Base-by-base conservation (phyloP, 1,140 invertebrate species). In the Nasonia longicornis region DNA sequence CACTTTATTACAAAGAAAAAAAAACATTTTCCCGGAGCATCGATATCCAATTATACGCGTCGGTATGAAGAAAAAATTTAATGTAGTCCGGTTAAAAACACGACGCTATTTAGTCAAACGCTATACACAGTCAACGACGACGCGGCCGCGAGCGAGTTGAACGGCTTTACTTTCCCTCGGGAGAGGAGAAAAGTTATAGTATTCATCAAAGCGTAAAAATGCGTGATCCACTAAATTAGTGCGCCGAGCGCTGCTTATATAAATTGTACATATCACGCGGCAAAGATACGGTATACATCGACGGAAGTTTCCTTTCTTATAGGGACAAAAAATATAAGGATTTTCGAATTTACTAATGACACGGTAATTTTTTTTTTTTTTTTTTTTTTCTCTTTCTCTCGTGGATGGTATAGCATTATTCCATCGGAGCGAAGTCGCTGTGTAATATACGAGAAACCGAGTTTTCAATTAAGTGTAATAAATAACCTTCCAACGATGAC, bases 151-250 rank as follows among this genome's bases (percentile, higher is more conserved):
- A 35, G 14, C 52, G 20, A n/a, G 52, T 58, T 58, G 52, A 58
- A 58, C 52, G 52, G 52, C 52, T 58, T 58, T 58, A 58, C 52
- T 58, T 58, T 58, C 52, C 1, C 52, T 35, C 31, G 31, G 4
- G 31, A 35, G 20, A 58, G 16, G 52, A 58, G 52, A 58, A 58
- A 58, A 58, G 52, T 58, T 58, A 58, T 58, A 58, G 16, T 20
- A 58, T 20, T n/a, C 52, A 58, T 58, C 52, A 58, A 58, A 58
- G 52, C 52, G 52, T 58, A 58, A 58, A 58, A 58, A 58, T 58
- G 52, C 52, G 52, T 58, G 52, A 58, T 58, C 52, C 52, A 58
- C 52, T 58, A 58, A 58, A 58, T 58, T 58, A 58, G 52, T 58
- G 7, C 52, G 7, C 52, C 20, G 52, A 26, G 26, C 1, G 26